Base-by-base conservation (phyloP, 2,113 vertebrate species). In the Plecotus auritus region DNA sequence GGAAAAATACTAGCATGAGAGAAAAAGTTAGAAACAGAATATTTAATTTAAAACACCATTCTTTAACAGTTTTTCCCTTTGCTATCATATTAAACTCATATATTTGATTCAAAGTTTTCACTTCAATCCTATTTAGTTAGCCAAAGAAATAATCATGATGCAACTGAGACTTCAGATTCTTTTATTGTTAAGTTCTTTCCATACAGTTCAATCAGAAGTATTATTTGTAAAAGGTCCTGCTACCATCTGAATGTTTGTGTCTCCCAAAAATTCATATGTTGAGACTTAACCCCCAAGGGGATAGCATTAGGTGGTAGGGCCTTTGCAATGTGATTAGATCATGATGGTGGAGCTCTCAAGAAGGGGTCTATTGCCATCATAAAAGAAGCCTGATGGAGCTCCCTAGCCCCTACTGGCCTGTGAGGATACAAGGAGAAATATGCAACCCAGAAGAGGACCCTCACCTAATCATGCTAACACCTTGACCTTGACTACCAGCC, bases 1-100 rank as follows among this genome's bases (percentile, higher is more conserved):
- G 56, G 3, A 92, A 88, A 89, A 61, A 89, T 93, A 97, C 86
- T 81, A 97, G 45, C 96, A 90, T 45, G 56, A 88, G 18, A 87
- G 37, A 87, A 88, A 96, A 88, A 96, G 45, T 94, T 91, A 92
- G 96, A 96, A 5, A 88, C 81, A 96, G 51, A 93, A 59, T 42
- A 94, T 37, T 96, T 93, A 56, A 77, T 74, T 2, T 66, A 56
- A 97, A 96, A 95, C 4, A 0, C 85, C 87, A 96, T 97, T 85
- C 7, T n/a, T 93, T 61, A 89, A 92, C 87, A 92, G 42, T 88
- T 96, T 91, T 95, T 96, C 83, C 70, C 18, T 96, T 86, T 95
- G 81, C 51, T 96, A 95, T 91, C 92, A 96, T 96, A 83, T 82
- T 87, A 61, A 84, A 59, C 13, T 37, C 4, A 73, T 18, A 17